Evolutionary conservation across 2,797 vertebrate species (phyloP), one percentile per base, ranked within the genome.

Genomic region (Glossophaga mutica): DNA sequence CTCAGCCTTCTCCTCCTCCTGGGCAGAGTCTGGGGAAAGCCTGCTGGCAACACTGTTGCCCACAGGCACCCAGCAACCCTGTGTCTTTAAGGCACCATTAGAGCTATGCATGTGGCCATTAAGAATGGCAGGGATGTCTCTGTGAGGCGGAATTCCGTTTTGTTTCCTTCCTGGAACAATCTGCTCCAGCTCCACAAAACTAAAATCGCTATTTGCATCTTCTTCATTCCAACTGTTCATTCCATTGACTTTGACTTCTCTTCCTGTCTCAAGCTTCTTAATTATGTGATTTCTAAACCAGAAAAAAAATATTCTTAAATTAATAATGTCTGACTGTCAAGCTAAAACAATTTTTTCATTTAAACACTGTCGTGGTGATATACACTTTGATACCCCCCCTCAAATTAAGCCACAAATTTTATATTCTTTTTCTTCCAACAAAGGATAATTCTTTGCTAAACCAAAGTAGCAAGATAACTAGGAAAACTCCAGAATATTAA

Each of bases 81-180:
- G 98, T 93, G 98, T 99, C 98, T 99, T 99, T 99, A 99, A 99
- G 99, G 99, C 99, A 99, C 99, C 99, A 97, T 99, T 99, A 98
- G 98, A 98, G 98, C 97, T 98, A 95, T 97, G 99, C 98, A 98
- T 70, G 90, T 99, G 99, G 98, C 99, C 99, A 21, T 99, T 99
- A 96, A 98, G 99, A 98, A 99, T 97, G 83, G 98, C 97, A 95
- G 97, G 34, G 77, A 95, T 98, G 95, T 98, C 98, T 97, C 98
- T 98, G 97, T 96, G 97, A 97, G 97, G 97, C 0, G 98, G 98
- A 97, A 98, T 93, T 94, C 98, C 98, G 32, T 98, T 98, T 24
- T 98, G 98, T 85, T 98, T 98, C 95, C 81, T 67, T 88, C 96
- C 97, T 32, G 97, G 97, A 98, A 97, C 86, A 90, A 97, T 88